Evolutionary conservation across 2,797 vertebrate genomes (phyloP), one percentile per base, ranked within the genome.

Genomic region (Gymnoscopelus microlampas): DNA sequence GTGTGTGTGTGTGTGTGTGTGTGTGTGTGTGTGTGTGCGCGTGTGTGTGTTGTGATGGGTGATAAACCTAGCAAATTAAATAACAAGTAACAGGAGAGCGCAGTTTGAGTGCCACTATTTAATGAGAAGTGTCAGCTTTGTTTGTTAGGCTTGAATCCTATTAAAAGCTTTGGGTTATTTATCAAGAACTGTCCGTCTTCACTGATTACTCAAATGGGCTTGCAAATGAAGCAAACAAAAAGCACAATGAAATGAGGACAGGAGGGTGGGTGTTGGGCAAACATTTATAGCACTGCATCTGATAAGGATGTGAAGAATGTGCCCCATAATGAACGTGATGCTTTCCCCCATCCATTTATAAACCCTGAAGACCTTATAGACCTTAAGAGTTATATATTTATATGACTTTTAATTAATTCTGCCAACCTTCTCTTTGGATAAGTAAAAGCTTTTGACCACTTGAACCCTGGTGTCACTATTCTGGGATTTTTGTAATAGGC

Each of bases 71-170:
- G 90, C 89, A 66, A 89, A 88, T 89, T 82, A 76, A 89, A 90
- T 83, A 82, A 83, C 74, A 74, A 78, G 77, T 80, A 85, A 78
- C 85, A 82, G 80, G 69, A 80, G 82, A 83, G 83, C 86, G 77
- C 81, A 73, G 84, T 87, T 83, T 86, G 89, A 88, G 82, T 85
- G 82, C 80, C 67, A 79, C 77, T 81, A 86, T 88, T 87, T 91
- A 91, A 94, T 89, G 89, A 90, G 80, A 89, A 87, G 86, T 90
- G 91, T 90, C 89, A 89, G 89, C 88, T 82, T 92, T 92, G 91
- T 93, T 91, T 93, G 89, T 82, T 74, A 78, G 83, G 78, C 76
- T 87, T 67, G 88, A 92, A 93, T 93, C 92, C 89, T 71, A 90
- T 94, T 92, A 93, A 87, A 90, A 91, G 84, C 87, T 86, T 83